Conservation (phyloP, 2,888 invertebrate species). For the Xestia sexstrigata region DNA sequence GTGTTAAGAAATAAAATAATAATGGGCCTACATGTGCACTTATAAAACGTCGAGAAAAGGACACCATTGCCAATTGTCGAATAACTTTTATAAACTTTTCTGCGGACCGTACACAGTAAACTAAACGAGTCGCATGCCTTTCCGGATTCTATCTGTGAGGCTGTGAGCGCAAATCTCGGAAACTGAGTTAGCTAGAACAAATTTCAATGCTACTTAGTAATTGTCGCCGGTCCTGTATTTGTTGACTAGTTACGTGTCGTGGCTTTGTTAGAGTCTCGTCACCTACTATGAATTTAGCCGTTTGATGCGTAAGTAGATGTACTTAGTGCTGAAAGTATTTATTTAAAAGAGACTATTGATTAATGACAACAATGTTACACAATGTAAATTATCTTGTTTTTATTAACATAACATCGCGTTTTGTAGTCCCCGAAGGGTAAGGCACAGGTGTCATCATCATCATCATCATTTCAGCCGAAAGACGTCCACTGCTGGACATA, state of each 20-base stretch:
- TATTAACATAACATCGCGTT: too few species aligned
- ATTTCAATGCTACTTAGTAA: conserved; percentile 72
- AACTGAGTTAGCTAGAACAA: conserved; percentile 77
- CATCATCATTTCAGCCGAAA: too few species aligned
- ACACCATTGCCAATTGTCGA: neutral
- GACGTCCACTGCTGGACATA: too few species aligned
- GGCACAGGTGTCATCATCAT: too few species aligned
- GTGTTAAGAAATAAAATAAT: too few species aligned
- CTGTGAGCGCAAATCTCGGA: conserved; percentile 73
- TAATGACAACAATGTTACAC: too few species aligned
- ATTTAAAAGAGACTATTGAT: neutral
- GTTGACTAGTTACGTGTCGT: conserved; percentile 35
- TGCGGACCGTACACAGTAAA: conserved; percentile 68
- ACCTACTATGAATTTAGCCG: neutral
- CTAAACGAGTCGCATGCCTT: conserved; percentile 74
- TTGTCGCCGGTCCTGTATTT: conserved; percentile 53
- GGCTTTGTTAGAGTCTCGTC: conserved; percentile 23
- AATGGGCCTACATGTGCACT: too few species aligned
- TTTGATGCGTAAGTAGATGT: neutral
- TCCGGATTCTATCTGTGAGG: conserved; percentile 74
- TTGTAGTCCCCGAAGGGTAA: too few species aligned
- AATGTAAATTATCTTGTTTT: too few species aligned
- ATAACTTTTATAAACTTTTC: conserved; percentile 24
- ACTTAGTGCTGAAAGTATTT: neutral
- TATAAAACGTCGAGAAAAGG: too few species aligned